Evolutionary conservation across 2,797 vertebrate genomes (phyloP).

Genomic region (Carduelis carduelis): DNA sequence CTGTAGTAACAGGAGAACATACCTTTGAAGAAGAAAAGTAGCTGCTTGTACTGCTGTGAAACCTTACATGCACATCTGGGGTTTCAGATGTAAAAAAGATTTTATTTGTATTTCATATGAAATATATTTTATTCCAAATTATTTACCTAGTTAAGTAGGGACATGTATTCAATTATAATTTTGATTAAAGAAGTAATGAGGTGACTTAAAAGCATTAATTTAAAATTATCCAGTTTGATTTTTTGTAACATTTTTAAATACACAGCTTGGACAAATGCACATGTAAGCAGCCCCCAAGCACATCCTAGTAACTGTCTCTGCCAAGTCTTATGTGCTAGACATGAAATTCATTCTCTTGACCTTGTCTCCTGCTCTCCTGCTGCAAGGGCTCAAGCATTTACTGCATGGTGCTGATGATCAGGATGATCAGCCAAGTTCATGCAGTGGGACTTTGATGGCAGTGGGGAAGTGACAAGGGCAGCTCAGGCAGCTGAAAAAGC

Average conservation of each 20-base stretch:
- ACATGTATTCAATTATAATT: neutral
- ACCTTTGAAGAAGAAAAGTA: neutral
- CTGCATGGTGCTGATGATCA: neutral
- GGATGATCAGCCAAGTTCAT: neutral
- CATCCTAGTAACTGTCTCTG: neutral
- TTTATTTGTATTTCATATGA: neutral
- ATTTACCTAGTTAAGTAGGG: neutral
- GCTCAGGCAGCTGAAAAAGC: neutral
- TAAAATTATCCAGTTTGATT: neutral
- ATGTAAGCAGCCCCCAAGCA: neutral
- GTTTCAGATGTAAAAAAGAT: neutral
- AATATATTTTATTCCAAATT: neutral
- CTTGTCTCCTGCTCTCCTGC: neutral
- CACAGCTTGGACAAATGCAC: neutral
- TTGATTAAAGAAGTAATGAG: neutral
- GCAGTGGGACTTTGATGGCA: neutral
- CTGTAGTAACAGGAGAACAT: neutral
- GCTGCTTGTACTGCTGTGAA: neutral
- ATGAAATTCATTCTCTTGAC: neutral
- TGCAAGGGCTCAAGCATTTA: neutral
- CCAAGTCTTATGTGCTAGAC: neutral
- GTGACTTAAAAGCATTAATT: neutral
- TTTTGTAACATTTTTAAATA: neutral
- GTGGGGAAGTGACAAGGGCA: neutral
- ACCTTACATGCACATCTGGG: neutral